Evolutionary conservation across 2,888 invertebrate species (phyloP).

Genomic region (Rhimphoctona megacephalus): DNA sequence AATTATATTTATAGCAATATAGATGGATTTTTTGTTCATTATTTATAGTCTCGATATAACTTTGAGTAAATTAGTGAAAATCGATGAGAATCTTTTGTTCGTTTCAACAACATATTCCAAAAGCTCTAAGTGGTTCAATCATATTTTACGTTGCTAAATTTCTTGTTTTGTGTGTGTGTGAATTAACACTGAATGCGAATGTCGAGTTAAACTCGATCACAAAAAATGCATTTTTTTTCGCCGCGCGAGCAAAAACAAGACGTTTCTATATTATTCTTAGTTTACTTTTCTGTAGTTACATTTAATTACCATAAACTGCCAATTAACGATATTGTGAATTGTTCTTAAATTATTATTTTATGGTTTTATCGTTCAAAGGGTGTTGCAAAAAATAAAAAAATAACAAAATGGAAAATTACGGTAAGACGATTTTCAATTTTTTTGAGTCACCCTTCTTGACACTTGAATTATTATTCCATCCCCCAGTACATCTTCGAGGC

Average conservation of each 20-base stretch:
- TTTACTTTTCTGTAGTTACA: constrained; percentile 1
- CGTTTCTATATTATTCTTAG: constrained; percentile 14
- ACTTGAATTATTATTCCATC: constrained; percentile 29
- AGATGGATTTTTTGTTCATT: constrained; percentile 3
- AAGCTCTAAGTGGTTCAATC: background rate
- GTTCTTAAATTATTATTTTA: background rate
- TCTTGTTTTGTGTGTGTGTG: background rate
- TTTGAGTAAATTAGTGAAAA: constrained; percentile 7
- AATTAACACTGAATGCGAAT: background rate
- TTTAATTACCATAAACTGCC: constrained; percentile 19
- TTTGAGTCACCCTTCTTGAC: background rate
- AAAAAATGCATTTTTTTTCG: constrained; percentile 15
- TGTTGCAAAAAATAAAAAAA: background rate
- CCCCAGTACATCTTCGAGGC: constrained; percentile 56
- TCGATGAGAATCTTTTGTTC: constrained; percentile 5
- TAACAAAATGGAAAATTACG: background rate
- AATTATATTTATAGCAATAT: constrained; percentile 19
- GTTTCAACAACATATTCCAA: background rate
- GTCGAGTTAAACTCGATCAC: constrained; percentile 40
- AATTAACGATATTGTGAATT: constrained; percentile 23
- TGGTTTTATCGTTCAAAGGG: background rate
- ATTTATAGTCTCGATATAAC: background rate
- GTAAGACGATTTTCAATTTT: background rate
- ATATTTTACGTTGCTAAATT: background rate
- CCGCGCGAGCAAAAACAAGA: background rate